Evolutionary conservation across 2,113 vertebrate species (phyloP), one percentile per base, ranked within the genome.

Genomic region (Calyptomena viridis): DNA sequence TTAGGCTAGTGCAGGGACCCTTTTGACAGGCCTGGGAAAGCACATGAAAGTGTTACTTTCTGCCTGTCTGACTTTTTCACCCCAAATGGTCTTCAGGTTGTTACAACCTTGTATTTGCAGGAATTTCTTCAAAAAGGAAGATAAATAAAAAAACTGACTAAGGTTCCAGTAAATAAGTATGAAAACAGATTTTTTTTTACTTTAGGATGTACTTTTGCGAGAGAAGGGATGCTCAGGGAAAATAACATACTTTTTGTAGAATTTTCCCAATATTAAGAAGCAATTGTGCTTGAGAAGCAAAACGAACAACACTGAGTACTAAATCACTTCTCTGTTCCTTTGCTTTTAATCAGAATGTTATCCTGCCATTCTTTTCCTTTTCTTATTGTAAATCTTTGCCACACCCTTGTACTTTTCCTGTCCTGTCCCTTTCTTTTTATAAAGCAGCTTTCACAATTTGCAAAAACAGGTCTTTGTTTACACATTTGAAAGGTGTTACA

Each of bases 401-500:
- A 83, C 30, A 85, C 33, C 11, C 17, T 82, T 42, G 37, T 53
- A 40, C 33, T 75, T 89, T 63, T 89, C 35, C 35, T 75, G 24
- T 78, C 42, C 25, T 86, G 23, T 9, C 18, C 50, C 80, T 79
- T 90, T 85, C 88, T 89, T 67, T 11, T 86, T 58, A 80, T 35
- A 91, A 91, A 87, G 7, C 42, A 90, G 33, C 42, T 79, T 83
- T 42, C 53, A 60, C 9, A 44, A 53, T 90, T 87, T 92, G 40
- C 40, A 88, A 86, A 94, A 92, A 37, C 17, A 79, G 64, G 46
- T 39, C 37, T 50, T 33, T 86, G 53, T 95, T 93, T 96, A 77
- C 75, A 74, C 18, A 66, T 91, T 95, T 92, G 74, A 96, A 93
- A 96, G 64, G 67, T 90, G 90, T 94, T 91, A 95, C 90, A 93